Evolutionary conservation across 2,888 invertebrate species (phyloP).

Genomic region (Plagodis dolabraria): DNA sequence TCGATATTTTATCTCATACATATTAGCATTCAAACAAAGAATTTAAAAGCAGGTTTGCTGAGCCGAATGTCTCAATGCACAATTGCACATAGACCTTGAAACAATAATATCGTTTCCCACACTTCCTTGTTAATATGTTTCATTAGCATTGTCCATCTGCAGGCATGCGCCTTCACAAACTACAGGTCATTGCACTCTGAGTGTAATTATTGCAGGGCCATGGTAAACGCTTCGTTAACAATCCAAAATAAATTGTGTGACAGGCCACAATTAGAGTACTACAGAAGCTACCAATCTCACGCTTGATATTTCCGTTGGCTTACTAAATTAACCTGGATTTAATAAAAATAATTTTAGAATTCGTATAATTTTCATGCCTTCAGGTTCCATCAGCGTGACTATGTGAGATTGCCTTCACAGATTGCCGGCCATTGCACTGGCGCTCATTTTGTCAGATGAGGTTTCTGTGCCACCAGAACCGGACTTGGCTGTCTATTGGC

Average conservation of each 20-base stretch:
- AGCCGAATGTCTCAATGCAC: neutral
- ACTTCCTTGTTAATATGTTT: conserved; percentile 4
- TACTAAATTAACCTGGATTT: too few relatives aligned
- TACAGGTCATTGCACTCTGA: conserved; percentile 13
- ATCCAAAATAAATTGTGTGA: conserved; percentile 1
- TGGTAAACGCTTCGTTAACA: conserved; percentile 3
- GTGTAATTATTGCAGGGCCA: conserved; percentile 15
- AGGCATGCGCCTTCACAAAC: conserved; percentile 10
- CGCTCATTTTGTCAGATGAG: conserved; percentile 15
- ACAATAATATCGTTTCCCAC: neutral
- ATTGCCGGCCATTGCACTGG: conserved; percentile 23
- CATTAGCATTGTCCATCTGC: conserved; percentile 13
- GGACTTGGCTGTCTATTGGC: conserved; percentile 3
- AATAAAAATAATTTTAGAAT: neutral
- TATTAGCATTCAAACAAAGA: too few relatives aligned
- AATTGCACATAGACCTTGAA: conserved; percentile 6
- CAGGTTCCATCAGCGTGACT: conserved; percentile 4
- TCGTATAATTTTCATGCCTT: conserved; percentile 3
- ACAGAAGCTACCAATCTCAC: neutral
- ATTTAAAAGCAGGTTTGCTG: neutral
- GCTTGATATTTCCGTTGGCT: too few relatives aligned
- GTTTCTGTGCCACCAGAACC: conserved; percentile 21
- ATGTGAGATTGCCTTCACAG: conserved; percentile 14
- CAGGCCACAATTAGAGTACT: neutral
- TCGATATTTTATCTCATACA: neutral